These are phyloP conservation scores for Lepidostoma basale DNA, from an alignment of 1,140 invertebrate genomes.

Conservation along the genomic window DNA sequence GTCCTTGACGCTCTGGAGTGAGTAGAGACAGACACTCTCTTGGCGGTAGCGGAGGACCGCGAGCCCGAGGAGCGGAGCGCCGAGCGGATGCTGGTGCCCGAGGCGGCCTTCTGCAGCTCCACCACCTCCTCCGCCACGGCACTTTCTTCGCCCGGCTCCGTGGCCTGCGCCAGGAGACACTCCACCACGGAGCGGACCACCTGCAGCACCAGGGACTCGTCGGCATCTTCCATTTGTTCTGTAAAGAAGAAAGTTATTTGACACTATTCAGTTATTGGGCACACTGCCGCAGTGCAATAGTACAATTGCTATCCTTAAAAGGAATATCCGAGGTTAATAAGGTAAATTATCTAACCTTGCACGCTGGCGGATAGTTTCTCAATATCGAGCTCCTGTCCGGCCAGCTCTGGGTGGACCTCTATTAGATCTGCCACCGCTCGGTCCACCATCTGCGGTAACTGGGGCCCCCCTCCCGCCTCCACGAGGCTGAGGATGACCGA, in stretches of 20 bases:
- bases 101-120: conserved; percentile 1
- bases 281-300: too few species aligned
- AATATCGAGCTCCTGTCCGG: background rate
- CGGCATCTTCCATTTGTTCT: conserved; percentile 1
- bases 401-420: conserved; percentile 11
- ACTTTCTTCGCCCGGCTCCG: background rate
- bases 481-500: conserved; percentile 19
- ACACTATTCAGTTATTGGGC: too few species aligned
- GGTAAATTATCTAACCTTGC: conserved; percentile 1
- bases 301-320: too few species aligned
- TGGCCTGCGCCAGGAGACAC: conserved; percentile 1
- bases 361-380: background rate
- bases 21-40: background rate
- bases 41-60: background rate
- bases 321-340: background rate
- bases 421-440: conserved; percentile 28
- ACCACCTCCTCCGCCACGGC: background rate
- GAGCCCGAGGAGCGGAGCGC: background rate
- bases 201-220: background rate
- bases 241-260: background rate
- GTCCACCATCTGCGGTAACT: conserved; percentile 19
- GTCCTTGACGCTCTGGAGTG: too few species aligned
- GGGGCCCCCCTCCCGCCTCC: conserved; percentile 1
- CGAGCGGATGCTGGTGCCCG: background rate
- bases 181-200: background rate